Percentiles rank a stretch among this genome's conserved stretches.
These are phyloP conservation scores for Ametastegia equiseti DNA, from an alignment of 2,888 invertebrate species.

Conservation along the genomic window DNA sequence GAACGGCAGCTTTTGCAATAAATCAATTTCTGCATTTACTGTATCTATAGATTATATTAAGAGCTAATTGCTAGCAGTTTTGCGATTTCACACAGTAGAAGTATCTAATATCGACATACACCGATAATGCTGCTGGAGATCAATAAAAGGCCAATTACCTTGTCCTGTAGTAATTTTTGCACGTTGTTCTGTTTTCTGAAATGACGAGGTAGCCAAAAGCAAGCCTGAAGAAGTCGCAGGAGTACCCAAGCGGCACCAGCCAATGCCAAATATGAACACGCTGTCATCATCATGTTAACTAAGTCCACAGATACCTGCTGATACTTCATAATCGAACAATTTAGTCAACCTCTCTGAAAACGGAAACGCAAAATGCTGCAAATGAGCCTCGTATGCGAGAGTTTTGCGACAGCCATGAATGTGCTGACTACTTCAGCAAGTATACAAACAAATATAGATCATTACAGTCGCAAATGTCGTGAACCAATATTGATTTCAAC, in stretches of 20 bases:
- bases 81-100: too few species aligned
- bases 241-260: constrained; percentile 83
- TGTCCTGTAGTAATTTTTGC: constrained; percentile 77
- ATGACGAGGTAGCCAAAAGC: constrained; percentile 82
- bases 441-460: too few species aligned
- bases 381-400: background rate
- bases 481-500: too few species aligned
- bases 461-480: too few species aligned
- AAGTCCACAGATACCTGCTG: constrained; percentile 84
- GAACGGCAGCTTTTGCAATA: too few species aligned
- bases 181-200: constrained; percentile 79
- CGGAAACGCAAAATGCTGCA: background rate
- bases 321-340: constrained; percentile 77
- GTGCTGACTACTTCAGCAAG: too few species aligned
- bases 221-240: constrained; percentile 81
- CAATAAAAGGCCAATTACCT: constrained; percentile 72
- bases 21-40: too few species aligned
- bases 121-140: background rate
- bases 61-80: too few species aligned
- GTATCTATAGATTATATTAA: too few species aligned
- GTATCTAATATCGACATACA: too few species aligned
- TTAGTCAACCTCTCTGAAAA: constrained; percentile 56
- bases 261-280: constrained; percentile 80
- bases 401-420: too few species aligned
- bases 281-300: constrained; percentile 82